phyloP scores from a whole-genome alignment of 2,113 vertebrate genomes.

The Podarcis muralis region DNA sequence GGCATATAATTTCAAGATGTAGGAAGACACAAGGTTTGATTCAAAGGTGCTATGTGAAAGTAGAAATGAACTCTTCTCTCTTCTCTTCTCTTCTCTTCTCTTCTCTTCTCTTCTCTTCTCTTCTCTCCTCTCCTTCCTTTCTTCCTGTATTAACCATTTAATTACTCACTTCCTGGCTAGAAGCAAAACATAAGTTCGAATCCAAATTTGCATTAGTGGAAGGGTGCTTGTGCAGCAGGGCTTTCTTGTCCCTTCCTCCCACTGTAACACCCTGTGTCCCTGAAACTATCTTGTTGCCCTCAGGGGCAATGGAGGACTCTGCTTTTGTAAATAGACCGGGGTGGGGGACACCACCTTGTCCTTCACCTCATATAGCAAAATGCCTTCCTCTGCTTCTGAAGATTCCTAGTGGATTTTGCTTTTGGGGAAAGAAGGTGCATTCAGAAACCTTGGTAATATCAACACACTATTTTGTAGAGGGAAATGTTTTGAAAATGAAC shows the following conservation, averaged over 20 bases:
- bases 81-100: no score
- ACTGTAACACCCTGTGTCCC: no score
- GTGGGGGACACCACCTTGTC: background rate
- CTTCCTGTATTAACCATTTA: background rate
- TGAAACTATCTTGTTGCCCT: background rate
- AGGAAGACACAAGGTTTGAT: no score
- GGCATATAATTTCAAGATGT: no score
- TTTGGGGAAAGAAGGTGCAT: background rate
- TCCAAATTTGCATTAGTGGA: background rate
- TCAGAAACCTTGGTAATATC: background rate
- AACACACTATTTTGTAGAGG: background rate
- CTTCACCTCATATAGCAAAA: background rate
- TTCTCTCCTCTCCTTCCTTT: background rate
- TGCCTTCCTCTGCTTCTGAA: background rate
- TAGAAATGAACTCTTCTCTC: no score
- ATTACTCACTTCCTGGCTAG: background rate
- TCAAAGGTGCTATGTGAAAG: no score
- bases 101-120: no score
- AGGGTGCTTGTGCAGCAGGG: background rate
- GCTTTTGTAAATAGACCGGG: background rate
- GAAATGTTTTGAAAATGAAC: conserved; percentile 55
- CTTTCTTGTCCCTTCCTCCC: background rate
- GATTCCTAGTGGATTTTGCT: background rate
- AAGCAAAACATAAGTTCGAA: background rate
- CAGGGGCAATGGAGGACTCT: no score